Conservation (phyloP, 2,888 invertebrate species). For the Crossocerus cetratus region DNA sequence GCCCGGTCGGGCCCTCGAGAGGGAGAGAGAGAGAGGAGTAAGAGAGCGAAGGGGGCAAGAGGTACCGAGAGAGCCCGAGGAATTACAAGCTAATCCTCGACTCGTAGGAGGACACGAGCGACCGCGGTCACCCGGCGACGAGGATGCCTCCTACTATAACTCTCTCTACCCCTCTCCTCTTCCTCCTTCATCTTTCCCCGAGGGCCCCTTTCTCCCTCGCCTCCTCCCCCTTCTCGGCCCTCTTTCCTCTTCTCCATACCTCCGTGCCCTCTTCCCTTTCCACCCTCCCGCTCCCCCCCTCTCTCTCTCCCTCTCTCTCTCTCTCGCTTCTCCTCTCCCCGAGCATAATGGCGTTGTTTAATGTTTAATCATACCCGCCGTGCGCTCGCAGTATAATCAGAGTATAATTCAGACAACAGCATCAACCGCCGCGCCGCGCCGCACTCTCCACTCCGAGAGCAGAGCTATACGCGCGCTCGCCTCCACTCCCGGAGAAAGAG, state of each 20-base stretch:
- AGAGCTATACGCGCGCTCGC: background rate
- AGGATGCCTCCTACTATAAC: constrained; percentile 20
- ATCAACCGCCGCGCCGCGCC: constrained; percentile 60
- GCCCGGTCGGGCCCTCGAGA: constrained; percentile 8
- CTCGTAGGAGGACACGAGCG: constrained; percentile 75
- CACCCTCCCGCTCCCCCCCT: constrained; percentile 40
- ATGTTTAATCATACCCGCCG: constrained; percentile 76
- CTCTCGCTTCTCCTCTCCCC: constrained; percentile 32
- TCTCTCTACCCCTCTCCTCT: constrained; percentile 13
- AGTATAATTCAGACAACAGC: constrained; percentile 76
- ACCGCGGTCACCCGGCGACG: constrained; percentile 68
- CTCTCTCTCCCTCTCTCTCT: constrained; percentile 27
- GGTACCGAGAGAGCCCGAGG: constrained; percentile 50
- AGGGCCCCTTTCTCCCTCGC: constrained; percentile 6
- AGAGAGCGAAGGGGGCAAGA: constrained; percentile 10
- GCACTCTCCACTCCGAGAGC: background rate
- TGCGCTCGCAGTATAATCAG: constrained; percentile 73
- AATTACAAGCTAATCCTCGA: constrained; percentile 71
- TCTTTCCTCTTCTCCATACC: constrained; percentile 6
- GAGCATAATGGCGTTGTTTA: constrained; percentile 75
- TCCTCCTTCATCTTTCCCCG: constrained; percentile 11
- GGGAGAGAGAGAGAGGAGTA: constrained; percentile 19
- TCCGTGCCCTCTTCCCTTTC: constrained; percentile 24
- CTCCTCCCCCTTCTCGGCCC: constrained; percentile 3
- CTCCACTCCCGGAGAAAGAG: too few relatives aligned